phyloP scores from a whole-genome alignment of 2,797 vertebrate genomes.

The Eptatretus atami region DNA sequence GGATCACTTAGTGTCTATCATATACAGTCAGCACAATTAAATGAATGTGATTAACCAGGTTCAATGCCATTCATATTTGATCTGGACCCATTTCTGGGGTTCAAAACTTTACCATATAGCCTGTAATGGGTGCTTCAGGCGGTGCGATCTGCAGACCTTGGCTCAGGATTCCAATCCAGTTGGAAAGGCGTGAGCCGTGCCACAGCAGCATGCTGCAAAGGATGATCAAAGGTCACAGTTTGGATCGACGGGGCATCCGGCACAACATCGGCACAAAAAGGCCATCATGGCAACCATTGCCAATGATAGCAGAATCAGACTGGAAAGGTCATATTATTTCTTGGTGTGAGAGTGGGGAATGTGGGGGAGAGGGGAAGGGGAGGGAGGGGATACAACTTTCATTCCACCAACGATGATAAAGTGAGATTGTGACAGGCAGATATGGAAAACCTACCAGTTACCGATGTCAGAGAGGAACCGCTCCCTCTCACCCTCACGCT shows the following conservation, averaged over 20 bases:
- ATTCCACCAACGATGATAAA: background rate
- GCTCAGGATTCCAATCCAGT: slow-evolving; percentile 58
- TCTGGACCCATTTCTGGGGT: background rate
- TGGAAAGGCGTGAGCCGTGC: slow-evolving; percentile 55
- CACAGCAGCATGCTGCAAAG: slow-evolving; percentile 33
- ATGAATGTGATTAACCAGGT: no score
- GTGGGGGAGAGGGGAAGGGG: background rate
- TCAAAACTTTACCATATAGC: slow-evolving; percentile 36
- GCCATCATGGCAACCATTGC: no score
- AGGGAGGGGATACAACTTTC: background rate
- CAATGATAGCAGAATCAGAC: no score
- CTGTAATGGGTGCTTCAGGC: slow-evolving; percentile 43
- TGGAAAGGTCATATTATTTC: background rate
- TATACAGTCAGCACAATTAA: no score
- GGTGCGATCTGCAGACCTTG: slow-evolving; percentile 43
- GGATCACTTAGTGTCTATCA: no score
- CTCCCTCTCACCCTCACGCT: slow-evolving; percentile 22
- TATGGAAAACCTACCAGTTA: slow-evolving; percentile 22
- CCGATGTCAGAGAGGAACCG: slow-evolving; percentile 24
- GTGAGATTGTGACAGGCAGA: background rate
- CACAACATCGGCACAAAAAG: no score
- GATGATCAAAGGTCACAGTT: no score
- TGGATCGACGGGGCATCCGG: no score
- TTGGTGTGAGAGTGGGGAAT: background rate
- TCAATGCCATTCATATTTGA: no score